A percentile compares a stretch with the other conserved stretches of the same genome.
Evolutionary conservation across 2,888 invertebrate species (phyloP).

Genomic region (Loripinus fragilis): DNA sequence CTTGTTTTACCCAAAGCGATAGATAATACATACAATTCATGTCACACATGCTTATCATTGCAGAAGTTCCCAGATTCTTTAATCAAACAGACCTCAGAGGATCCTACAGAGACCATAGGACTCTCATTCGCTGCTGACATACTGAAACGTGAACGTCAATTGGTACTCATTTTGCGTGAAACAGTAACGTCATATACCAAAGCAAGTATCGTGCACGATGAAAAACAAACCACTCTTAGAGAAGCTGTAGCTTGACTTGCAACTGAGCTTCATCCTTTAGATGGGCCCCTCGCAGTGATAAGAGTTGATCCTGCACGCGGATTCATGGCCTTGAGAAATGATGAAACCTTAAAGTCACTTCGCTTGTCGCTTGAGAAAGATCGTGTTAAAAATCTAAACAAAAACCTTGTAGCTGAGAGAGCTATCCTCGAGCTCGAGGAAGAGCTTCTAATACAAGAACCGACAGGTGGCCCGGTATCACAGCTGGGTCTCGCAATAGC

Average conservation of each 20-base stretch:
- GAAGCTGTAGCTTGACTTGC: constrained; percentile 33
- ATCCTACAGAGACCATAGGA: constrained; percentile 53
- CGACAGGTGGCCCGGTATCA: constrained; percentile 24
- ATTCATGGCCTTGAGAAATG: constrained; percentile 21
- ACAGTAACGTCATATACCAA: constrained; percentile 43
- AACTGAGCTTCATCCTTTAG: constrained; percentile 46
- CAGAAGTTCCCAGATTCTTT: too few relatives aligned
- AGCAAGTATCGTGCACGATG: constrained; percentile 47
- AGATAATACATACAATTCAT: constrained; percentile 55
- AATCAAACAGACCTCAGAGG: too few relatives aligned
- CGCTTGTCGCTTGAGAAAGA: constrained; percentile 54
- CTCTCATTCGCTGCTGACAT: constrained; percentile 66
- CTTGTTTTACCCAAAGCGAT: constrained; percentile 49
- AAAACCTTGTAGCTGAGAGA: too few relatives aligned
- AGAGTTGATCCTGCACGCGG: constrained; percentile 60
- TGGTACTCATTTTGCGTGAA: constrained; percentile 50
- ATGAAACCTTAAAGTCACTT: too few relatives aligned
- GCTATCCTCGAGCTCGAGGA: constrained; percentile 65
- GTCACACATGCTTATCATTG: too few relatives aligned
- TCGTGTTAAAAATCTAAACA: constrained; percentile 56
- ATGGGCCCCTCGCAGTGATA: constrained; percentile 57
- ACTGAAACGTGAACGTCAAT: constrained; percentile 54
- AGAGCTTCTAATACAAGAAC: constrained; percentile 60
- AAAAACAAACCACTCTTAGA: constrained; percentile 31
- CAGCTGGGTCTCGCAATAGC: too few relatives aligned